phyloP scores from a whole-genome alignment of 2,888 invertebrate species.

The Conistra vaccinii region DNA sequence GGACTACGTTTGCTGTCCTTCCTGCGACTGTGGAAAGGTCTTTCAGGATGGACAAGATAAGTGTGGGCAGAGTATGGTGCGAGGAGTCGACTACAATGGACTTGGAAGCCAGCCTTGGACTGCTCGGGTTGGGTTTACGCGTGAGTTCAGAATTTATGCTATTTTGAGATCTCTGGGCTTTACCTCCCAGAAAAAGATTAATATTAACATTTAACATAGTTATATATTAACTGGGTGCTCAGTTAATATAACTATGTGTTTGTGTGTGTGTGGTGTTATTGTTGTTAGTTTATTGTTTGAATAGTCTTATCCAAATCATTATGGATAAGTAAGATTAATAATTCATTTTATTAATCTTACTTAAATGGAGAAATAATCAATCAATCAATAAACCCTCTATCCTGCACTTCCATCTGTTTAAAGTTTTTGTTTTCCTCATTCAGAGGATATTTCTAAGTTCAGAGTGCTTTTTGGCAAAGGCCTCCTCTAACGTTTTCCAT shows the following conservation, averaged over 20 bases:
- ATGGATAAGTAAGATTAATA: background rate
- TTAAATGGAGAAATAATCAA: background rate
- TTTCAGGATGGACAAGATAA: constrained; percentile 85
- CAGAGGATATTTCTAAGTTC: no score
- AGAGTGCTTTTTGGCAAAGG: no score
- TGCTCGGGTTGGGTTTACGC: constrained; percentile 94
- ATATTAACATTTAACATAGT: no score
- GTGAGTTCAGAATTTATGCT: constrained; percentile 87
- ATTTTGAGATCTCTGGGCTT: background rate
- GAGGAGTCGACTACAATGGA: constrained; percentile 92
- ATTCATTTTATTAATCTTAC: background rate
- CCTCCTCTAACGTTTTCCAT: no score
- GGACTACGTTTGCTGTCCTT: constrained; percentile 91
- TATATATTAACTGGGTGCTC: no score
- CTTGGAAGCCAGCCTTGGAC: constrained; percentile 95
- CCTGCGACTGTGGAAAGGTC: constrained; percentile 84
- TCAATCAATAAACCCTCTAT: background rate
- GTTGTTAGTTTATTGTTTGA: no score
- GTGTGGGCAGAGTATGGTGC: constrained; percentile 92
- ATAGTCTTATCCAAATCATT: background rate
- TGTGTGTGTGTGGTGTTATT: no score
- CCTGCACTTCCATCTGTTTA: no score
- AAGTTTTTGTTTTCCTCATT: no score
- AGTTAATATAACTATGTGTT: no score
- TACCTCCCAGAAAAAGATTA: background rate